phyloP scores from a whole-genome alignment of 2,888 invertebrate genomes.

The Homarus gammarus region DNA sequence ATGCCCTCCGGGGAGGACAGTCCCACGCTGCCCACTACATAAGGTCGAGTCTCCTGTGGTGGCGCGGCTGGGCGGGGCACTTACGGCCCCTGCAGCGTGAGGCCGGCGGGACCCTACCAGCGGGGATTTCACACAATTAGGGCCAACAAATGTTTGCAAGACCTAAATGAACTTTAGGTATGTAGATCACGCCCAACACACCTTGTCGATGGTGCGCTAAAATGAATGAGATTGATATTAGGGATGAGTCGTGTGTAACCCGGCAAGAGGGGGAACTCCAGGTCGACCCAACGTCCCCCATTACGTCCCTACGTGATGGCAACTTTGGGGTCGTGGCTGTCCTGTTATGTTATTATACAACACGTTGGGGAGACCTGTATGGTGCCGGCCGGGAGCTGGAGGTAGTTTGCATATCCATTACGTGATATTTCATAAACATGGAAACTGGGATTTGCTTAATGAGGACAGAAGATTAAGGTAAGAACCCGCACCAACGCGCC shows the following conservation, averaged over 20 bases:
- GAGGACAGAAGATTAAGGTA: neutral
- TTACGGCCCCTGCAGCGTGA: neutral
- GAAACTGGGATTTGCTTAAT: neutral
- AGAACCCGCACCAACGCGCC: no score
- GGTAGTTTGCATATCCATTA: neutral
- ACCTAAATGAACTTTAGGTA: slow-evolving; percentile 42
- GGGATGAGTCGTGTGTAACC: neutral
- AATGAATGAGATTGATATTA: slow-evolving; percentile 44
- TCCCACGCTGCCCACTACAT: neutral
- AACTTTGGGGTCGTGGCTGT: no score
- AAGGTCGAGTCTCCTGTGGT: slow-evolving; percentile 29
- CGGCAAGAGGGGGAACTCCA: no score
- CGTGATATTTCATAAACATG: neutral
- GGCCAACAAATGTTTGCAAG: slow-evolving; percentile 51
- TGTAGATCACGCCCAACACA: slow-evolving; percentile 40
- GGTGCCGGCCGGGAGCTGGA: no score
- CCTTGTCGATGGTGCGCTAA: neutral
- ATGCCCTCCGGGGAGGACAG: slow-evolving; percentile 37
- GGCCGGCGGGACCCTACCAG: neutral
- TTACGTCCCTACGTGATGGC: no score
- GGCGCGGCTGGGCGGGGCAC: neutral
- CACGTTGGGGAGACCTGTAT: no score
- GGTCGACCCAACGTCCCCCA: no score
- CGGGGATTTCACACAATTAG: slow-evolving; percentile 41
- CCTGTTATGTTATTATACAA: no score